Conservation (phyloP, 1,140 invertebrate species). For the Drosophila melanica region DNA sequence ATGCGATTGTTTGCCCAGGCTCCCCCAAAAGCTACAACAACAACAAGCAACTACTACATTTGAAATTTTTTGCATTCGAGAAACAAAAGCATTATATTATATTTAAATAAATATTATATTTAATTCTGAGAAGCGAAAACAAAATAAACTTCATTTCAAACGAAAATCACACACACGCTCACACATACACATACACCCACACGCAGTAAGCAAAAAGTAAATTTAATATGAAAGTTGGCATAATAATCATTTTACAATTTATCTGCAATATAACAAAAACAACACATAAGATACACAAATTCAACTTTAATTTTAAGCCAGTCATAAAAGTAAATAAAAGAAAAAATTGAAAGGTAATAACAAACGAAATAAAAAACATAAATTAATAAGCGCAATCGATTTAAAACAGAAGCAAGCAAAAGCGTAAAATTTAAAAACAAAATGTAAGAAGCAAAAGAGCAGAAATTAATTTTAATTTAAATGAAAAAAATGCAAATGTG, state of each 20-base stretch:
- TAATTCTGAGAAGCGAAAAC: slow-evolving; percentile 80
- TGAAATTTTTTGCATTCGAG: slow-evolving; percentile 77
- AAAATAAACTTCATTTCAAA: slow-evolving; percentile 71
- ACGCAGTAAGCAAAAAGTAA: slow-evolving; percentile 34
- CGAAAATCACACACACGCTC: slow-evolving; percentile 19
- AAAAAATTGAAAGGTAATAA: slow-evolving; percentile 49
- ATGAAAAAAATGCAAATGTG: slow-evolving; percentile 42
- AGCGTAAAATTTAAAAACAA: slow-evolving; percentile 42
- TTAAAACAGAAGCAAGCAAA: slow-evolving; percentile 35
- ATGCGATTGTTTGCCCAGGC: slow-evolving; percentile 17
- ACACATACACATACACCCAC: slow-evolving; percentile 28
- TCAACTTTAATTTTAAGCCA: slow-evolving; percentile 80
- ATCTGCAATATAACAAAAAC: slow-evolving; percentile 48
- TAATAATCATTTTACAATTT: slow-evolving; percentile 61
- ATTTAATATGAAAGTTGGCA: slow-evolving; percentile 64
- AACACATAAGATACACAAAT: slow-evolving; percentile 63
- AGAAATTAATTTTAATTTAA: slow-evolving; percentile 68
- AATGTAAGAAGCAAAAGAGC: slow-evolving; percentile 62
- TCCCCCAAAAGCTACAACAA: slow-evolving; percentile 37
- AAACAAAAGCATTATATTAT: slow-evolving; percentile 80
- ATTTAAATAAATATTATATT: slow-evolving; percentile 83
- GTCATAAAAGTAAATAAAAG: slow-evolving; percentile 60
- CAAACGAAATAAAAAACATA: slow-evolving; percentile 41
- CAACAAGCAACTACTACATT: slow-evolving; percentile 67
- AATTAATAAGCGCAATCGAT: slow-evolving; percentile 61